Conservation (phyloP, 1,140 invertebrate species). For the Scylla paramamosain region DNA sequence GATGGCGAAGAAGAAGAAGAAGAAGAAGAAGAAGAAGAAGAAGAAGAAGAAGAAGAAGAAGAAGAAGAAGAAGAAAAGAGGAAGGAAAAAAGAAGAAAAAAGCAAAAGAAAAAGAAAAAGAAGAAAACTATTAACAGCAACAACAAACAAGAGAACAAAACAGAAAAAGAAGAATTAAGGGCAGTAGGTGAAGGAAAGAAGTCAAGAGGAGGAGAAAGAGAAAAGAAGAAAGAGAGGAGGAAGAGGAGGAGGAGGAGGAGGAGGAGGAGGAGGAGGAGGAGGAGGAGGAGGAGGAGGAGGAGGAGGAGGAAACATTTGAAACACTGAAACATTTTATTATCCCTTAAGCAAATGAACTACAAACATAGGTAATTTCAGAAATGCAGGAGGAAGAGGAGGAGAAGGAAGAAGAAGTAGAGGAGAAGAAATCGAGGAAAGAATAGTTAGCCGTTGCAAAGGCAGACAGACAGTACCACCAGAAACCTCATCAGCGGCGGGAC, state of each 20-base stretch:
- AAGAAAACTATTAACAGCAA: too few species aligned
- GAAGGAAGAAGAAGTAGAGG: background rate
- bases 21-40: background rate
- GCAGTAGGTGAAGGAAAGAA: background rate
- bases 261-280: background rate
- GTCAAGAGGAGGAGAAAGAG: background rate
- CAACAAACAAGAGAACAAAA: too few species aligned
- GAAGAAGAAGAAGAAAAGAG: background rate
- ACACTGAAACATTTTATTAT: too few species aligned
- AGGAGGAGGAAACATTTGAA: too few species aligned
- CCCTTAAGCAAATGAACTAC: too few species aligned
- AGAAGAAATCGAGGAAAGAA: too few species aligned
- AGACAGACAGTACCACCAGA: too few species aligned
- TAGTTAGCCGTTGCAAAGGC: too few species aligned
- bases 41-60: background rate
- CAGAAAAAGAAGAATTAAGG: background rate
- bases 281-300: too few species aligned
- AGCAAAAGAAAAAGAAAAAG: background rate
- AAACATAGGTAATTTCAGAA: too few species aligned
- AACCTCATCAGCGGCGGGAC: too few species aligned
- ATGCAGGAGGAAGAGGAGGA: too few species aligned
- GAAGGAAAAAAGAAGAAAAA: background rate
- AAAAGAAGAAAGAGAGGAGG: background rate
- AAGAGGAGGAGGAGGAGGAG: conserved; percentile 13
- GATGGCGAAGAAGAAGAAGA: background rate